Conservation (phyloP, 2,888 invertebrate species). For the Pristionchus entomophagus region DNA sequence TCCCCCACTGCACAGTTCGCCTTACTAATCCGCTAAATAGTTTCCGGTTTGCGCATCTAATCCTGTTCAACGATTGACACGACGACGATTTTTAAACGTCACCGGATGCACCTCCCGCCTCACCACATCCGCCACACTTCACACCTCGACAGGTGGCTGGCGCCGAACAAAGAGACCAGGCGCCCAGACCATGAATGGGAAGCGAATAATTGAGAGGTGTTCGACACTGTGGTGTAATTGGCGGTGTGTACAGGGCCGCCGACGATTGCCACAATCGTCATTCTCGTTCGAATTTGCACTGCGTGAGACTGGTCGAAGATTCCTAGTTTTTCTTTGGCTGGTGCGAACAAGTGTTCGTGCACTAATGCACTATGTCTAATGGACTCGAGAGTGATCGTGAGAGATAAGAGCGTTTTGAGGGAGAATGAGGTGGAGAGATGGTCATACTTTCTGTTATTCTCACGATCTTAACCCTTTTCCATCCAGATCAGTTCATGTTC, state of each 20-base stretch:
- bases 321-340: slow-evolving; percentile 6
- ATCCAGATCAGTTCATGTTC: neutral
- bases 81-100: slow-evolving; percentile 13
- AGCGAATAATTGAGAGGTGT: slow-evolving; percentile 43
- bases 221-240: slow-evolving; percentile 31
- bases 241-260: neutral
- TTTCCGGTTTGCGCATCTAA: slow-evolving; percentile 13
- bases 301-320: slow-evolving; percentile 21
- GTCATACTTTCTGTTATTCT: neutral
- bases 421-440: neutral
- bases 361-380: slow-evolving; percentile 40
- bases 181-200: slow-evolving; percentile 25
- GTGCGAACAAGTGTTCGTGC: slow-evolving; percentile 12
- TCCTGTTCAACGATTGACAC: neutral
- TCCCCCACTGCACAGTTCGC: neutral
- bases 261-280: slow-evolving; percentile 24
- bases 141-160: slow-evolving; percentile 39
- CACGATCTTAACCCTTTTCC: neutral
- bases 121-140: neutral
- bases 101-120: neutral
- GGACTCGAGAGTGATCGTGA: slow-evolving; percentile 28
- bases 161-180: slow-evolving; percentile 24
- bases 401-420: slow-evolving; percentile 17
- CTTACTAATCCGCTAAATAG: neutral
- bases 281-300: slow-evolving; percentile 5